These are phyloP conservation scores for Cantharis rufa DNA, from an alignment of 2,888 invertebrate species.

Conservation along the genomic window DNA sequence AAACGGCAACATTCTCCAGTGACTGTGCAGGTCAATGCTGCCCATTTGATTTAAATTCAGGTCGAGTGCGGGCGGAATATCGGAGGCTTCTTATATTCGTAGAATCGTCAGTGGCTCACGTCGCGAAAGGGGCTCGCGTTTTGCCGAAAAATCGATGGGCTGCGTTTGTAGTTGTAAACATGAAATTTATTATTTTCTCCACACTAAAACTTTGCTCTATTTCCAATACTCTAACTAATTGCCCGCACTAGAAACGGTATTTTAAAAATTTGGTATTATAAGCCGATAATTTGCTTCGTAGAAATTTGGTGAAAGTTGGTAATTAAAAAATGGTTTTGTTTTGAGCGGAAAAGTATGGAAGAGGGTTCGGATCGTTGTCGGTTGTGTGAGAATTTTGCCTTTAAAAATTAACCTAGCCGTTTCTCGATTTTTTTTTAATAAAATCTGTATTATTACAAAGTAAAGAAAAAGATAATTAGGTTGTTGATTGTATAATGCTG, in stretches of 20 bases:
- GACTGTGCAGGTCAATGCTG: conserved; percentile 35
- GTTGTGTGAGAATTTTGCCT: not conserved
- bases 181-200: not conserved
- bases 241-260: not conserved
- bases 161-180: not conserved
- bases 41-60: conserved; percentile 46
- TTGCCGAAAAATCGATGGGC: conserved; percentile 1
- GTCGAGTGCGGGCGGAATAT: conserved; percentile 46
- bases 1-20: conserved; percentile 21
- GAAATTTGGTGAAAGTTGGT: not conserved
- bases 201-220: not conserved
- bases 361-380: not conserved
- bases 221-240: not conserved
- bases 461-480: conserved; percentile 12
- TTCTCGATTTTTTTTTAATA: not conserved
- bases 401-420: not conserved
- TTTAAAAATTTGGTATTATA: not conserved
- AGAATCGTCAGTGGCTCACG: conserved; percentile 30
- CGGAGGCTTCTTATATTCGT: conserved; percentile 21
- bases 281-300: not conserved
- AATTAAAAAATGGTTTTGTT: not conserved
- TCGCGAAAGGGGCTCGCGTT: conserved; percentile 19
- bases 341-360: not conserved
- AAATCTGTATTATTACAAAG: not conserved
- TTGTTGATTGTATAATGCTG: not conserved